Base-by-base conservation (phyloP, 2,113 vertebrate genomes). In the Otis tarda region DNA sequence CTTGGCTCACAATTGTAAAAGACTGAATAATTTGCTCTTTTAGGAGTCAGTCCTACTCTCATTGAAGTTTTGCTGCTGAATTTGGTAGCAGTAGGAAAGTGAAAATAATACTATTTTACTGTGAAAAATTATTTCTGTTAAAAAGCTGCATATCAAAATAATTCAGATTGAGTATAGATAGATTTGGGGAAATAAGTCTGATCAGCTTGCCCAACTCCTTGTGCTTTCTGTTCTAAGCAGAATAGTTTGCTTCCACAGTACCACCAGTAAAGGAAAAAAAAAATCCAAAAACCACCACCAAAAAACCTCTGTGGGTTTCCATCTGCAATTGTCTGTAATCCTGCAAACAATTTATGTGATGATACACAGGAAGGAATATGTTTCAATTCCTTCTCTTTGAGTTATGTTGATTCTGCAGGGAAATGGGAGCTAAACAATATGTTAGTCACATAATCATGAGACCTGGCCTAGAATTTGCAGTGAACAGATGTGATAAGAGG, bases 331-430 rank as follows among this genome's bases (percentile, higher is more conserved):
- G 61, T 71, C 67, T 74, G 47, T 65, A 91, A 45, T 67, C 59
- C 50, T 53, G 70, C 79, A 85, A 93, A 85, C 70, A 76, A 83
- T 91, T 37, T 76, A 33, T 55, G 59, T 43, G 63, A 37, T 94
- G 93, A 95, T 94, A 96, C 90, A 91, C 61, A 90, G 93, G 91
- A 94, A 96, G 90, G 84, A 95, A 90, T 70, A 83, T 47, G 79
- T 87, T 94, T 91, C 67, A 90, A 61, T 73, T 91, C 79, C 39
- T 90, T 84, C 68, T 85, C 84, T 92, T 94, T 76, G 55, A 93
- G 85, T 70, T 55, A 1, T 21, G 67, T 87, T 90, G 63, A 79
- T 87, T 91, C 81, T 77, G 82, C 63, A 88, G 78, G 87, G 83
- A 87, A 93, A 86, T 17, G 18, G 59, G 78, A 94, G 59, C 55